phyloP scores from a whole-genome alignment of 2,888 invertebrate genomes.

The Caenorhabditis auriculariae region DNA sequence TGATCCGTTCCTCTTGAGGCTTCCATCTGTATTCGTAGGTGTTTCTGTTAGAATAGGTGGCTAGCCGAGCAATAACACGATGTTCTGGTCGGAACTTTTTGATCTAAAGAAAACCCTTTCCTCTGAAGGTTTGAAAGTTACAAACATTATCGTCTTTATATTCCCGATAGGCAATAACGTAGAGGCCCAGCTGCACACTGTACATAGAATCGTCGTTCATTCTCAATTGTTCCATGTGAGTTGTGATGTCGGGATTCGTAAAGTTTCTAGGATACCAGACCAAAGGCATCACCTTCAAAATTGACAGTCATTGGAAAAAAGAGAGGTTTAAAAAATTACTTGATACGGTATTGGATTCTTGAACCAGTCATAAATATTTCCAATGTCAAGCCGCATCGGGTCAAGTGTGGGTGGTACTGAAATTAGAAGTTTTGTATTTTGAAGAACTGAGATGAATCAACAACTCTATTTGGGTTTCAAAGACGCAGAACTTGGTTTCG shows the following conservation, averaged over 20 bases:
- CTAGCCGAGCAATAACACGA: slow-evolving; percentile 51
- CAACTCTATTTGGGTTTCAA: too few relatives aligned
- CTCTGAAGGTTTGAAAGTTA: slow-evolving; percentile 31
- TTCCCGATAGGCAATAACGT: slow-evolving; percentile 61
- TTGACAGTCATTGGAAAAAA: background rate
- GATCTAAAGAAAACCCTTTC: slow-evolving; percentile 34
- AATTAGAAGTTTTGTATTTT: background rate
- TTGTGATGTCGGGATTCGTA: slow-evolving; percentile 54
- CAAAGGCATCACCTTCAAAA: slow-evolving; percentile 54
- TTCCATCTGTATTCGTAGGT: slow-evolving; percentile 54
- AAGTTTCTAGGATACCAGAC: slow-evolving; percentile 63
- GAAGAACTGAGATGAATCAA: slow-evolving; percentile 4
- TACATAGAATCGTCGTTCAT: slow-evolving; percentile 58
- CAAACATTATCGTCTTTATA: slow-evolving; percentile 51
- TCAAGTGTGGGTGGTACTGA: slow-evolving; percentile 62
- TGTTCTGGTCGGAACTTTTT: slow-evolving; percentile 62
- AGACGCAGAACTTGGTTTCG: too few relatives aligned
- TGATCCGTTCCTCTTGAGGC: slow-evolving; percentile 59
- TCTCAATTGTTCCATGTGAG: slow-evolving; percentile 36
- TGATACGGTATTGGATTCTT: slow-evolving; percentile 54
- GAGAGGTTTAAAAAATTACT: slow-evolving; percentile 7
- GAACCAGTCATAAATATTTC: slow-evolving; percentile 61
- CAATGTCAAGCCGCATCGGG: slow-evolving; percentile 61
- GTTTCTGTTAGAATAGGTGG: slow-evolving; percentile 58
- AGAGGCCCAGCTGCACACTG: slow-evolving; percentile 54